phyloP scores from a whole-genome alignment of 2,888 invertebrate species.

The Lasioglossum vierecki region DNA sequence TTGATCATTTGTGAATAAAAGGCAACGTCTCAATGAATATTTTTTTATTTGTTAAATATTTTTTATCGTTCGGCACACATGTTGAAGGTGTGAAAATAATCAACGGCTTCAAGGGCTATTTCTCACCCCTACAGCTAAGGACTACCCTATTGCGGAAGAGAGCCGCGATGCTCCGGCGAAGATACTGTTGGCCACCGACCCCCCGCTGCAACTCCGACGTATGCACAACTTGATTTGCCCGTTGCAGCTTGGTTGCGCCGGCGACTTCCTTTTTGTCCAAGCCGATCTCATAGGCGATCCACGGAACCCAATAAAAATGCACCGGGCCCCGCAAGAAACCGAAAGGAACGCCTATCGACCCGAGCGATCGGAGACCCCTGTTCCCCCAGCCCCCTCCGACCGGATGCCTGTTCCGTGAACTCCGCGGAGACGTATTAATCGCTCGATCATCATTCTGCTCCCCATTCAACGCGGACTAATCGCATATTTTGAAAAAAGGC shows the following conservation, averaged over 20 bases:
- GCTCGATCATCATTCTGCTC: constrained; percentile 12
- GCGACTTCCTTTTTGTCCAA: constrained; percentile 64
- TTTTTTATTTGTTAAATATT: too few species aligned
- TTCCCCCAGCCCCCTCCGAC: not conserved
- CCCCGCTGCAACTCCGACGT: constrained; percentile 74
- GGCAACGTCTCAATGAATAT: not conserved
- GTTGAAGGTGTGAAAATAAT: not conserved
- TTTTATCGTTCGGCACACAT: not conserved
- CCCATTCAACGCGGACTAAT: constrained; percentile 12
- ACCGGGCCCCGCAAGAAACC: constrained; percentile 62
- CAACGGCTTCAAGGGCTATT: not conserved
- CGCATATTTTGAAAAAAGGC: constrained; percentile 1
- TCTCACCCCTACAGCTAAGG: not conserved
- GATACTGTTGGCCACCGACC: constrained; percentile 78
- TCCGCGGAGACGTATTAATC: constrained; percentile 44
- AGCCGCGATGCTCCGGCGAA: constrained; percentile 72
- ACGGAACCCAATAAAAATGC: constrained; percentile 65
- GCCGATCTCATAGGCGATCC: constrained; percentile 62
- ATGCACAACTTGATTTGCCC: constrained; percentile 77
- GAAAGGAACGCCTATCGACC: constrained; percentile 65
- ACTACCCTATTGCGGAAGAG: constrained; percentile 68
- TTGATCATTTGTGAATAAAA: not conserved
- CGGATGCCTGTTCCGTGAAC: constrained; percentile 6
- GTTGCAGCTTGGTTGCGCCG: constrained; percentile 17
- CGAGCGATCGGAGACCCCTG: constrained; percentile 51